Base-by-base conservation (phyloP, 2,113 vertebrate genomes). In the Hucho hucho region DNA sequence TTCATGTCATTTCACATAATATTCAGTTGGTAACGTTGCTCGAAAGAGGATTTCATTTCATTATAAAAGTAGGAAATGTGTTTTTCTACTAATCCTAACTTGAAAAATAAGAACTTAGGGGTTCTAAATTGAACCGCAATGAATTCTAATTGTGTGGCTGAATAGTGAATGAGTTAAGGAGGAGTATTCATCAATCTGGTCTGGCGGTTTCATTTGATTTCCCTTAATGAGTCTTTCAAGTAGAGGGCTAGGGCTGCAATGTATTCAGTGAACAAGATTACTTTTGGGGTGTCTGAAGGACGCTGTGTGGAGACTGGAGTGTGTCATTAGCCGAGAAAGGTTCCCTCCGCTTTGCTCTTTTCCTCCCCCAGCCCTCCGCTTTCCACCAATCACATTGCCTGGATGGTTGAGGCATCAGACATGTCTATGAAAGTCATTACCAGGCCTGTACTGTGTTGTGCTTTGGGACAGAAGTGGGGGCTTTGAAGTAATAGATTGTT, bases 131-230 rank as follows among this genome's bases (percentile, higher is more conserved):
- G 72, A 70, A 68, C 16, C 32, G 73, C 56, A 66, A 78, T 65
- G 72, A 12, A 64, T 49, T 70, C n/a, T 80, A 82, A 88, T 84
- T 82, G 82, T 66, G 75, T 79, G 86, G 82, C 80, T 85, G 79
- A 49, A 49, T 49, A 16, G 47, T 22, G 25, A 59, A 72, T 47
- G 0, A 29, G 53, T 67, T 74, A 72, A 79, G 78, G 75, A 82
- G 32, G 78, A 81, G 66, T 81, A 88, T 85, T 81, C 83, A 89
- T 89, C 82, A 90, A 83, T 83, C 75, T 79, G 80, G 85, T 84
- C 82, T 72, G 49, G 72, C 81, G 83, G 87, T 85, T 91, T 87
- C 88, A 89, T 90, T 87, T 86, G 86, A 90, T 88, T 86, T 79
- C 75, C 69, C 26, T 78, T 87, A 89, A 90, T 85, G 86, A 90